Evolutionary conservation across 1,140 invertebrate genomes (phyloP).

Genomic region (Scaptomyza hsui): DNA sequence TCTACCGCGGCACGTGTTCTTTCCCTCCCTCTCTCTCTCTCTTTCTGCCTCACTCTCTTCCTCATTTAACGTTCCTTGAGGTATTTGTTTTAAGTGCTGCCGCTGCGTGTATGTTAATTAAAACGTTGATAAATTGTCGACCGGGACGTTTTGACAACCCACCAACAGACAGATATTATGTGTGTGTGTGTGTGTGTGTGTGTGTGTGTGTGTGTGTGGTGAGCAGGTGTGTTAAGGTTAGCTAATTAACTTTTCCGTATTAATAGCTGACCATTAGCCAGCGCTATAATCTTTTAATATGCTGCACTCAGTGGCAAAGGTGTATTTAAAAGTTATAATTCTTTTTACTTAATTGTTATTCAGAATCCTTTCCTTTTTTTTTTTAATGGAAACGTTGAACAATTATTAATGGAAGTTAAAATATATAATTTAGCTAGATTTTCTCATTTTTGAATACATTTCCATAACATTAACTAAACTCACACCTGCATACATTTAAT

Average conservation of each 20-base stretch:
- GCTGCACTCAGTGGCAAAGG: too few species aligned
- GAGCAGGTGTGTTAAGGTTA: slow-evolving; percentile 27
- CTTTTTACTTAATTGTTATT: too few species aligned
- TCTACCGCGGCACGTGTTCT: slow-evolving; percentile 40
- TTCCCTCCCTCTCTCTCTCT: not conserved
- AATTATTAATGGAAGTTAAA: too few species aligned
- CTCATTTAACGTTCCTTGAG: slow-evolving; percentile 24
- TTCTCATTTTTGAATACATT: too few species aligned
- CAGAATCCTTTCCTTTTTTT: too few species aligned
- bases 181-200: not conserved
- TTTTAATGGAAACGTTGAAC: too few species aligned
- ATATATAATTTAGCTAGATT: too few species aligned
- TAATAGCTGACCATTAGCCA: not conserved
- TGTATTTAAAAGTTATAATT: not conserved
- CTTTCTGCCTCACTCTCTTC: not conserved
- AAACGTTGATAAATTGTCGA: slow-evolving; percentile 68
- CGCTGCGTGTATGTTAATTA: slow-evolving; percentile 62
- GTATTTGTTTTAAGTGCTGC: slow-evolving; percentile 41
- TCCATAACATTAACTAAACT: not conserved
- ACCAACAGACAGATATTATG: slow-evolving; percentile 19
- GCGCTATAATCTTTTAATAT: not conserved
- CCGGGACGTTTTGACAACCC: slow-evolving; percentile 43
- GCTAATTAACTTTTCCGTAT: slow-evolving; percentile 33
- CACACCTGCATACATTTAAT: not conserved
- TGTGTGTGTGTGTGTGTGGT: not conserved